Percentiles rank a stretch among this genome's conserved stretches.
phyloP scores from a whole-genome alignment of 30 jellyfish, hydroid and myxozoan genomes.

The Cassiopea andromeda region DNA sequence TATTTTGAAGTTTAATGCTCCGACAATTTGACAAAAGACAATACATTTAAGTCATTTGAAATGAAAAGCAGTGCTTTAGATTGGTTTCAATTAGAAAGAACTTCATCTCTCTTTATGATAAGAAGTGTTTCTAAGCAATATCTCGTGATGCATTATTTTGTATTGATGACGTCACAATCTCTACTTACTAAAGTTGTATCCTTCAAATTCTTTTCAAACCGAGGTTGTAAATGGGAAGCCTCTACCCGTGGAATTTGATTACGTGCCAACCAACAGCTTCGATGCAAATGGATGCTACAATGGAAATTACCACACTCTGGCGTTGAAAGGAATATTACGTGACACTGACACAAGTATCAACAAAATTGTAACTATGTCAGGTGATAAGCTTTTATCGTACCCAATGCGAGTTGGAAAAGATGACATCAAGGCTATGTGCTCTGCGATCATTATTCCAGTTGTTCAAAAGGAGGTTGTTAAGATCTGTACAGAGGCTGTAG shows the following conservation, averaged over 20 bases:
- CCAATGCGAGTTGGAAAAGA: slow-evolving; percentile 21
- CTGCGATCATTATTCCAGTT: slow-evolving; percentile 15
- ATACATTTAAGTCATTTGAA: too few relatives aligned
- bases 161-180: too few relatives aligned
- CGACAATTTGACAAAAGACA: too few relatives aligned
- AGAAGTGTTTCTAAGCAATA: too few relatives aligned
- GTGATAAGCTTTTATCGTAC: neutral
- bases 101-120: too few relatives aligned
- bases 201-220: neutral
- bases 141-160: too few relatives aligned
- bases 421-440: slow-evolving; percentile 26
- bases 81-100: too few relatives aligned
- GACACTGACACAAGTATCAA: slow-evolving; percentile 10
- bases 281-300: slow-evolving; percentile 67
- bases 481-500: slow-evolving; percentile 19
- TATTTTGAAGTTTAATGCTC: too few relatives aligned
- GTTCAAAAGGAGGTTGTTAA: slow-evolving; percentile 18
- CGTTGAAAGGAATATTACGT: slow-evolving; percentile 45
- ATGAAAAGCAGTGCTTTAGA: too few relatives aligned
- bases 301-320: slow-evolving; percentile 80
- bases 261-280: slow-evolving; percentile 78
- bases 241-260: slow-evolving; percentile 16
- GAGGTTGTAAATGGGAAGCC: slow-evolving; percentile 84
- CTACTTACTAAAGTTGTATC: neutral
- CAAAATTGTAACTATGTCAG: neutral